Percentiles rank a stretch among this genome's conserved stretches.
phyloP scores from a whole-genome alignment of 2,113 vertebrate genomes.

The Aythya baeri region DNA sequence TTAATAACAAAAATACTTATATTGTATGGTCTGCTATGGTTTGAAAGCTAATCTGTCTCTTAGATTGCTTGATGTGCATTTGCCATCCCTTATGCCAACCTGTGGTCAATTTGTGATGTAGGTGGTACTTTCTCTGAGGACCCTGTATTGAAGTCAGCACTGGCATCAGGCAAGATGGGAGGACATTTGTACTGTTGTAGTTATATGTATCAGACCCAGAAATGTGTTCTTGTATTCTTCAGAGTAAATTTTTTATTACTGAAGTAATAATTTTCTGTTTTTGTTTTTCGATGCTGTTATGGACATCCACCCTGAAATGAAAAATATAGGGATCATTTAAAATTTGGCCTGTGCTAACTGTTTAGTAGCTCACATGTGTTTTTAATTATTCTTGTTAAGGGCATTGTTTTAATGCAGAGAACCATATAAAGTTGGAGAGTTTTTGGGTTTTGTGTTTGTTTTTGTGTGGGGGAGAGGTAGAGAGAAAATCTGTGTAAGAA shows the following conservation, averaged over 20 bases:
- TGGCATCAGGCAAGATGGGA: background rate
- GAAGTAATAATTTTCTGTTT: background rate
- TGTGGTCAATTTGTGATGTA: background rate
- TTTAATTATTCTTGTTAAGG: background rate
- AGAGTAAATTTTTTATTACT: background rate
- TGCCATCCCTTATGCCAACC: background rate
- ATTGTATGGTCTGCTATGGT: background rate
- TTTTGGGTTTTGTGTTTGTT: too few relatives aligned
- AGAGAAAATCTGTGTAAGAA: background rate
- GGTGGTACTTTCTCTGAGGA: background rate
- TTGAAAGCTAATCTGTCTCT: background rate
- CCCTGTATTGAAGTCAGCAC: background rate
- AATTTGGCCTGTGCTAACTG: background rate
- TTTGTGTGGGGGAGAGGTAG: background rate
- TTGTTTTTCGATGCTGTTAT: background rate
- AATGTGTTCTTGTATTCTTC: background rate
- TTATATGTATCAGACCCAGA: background rate
- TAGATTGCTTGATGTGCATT: background rate
- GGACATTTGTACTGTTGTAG: background rate
- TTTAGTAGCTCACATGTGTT: background rate
- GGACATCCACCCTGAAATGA: background rate
- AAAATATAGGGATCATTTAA: background rate
- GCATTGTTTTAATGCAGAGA: background rate
- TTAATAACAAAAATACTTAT: background rate
- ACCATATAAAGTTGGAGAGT: background rate